phyloP scores from a whole-genome alignment of 2,797 vertebrate genomes.

The Poecilia gillii region DNA sequence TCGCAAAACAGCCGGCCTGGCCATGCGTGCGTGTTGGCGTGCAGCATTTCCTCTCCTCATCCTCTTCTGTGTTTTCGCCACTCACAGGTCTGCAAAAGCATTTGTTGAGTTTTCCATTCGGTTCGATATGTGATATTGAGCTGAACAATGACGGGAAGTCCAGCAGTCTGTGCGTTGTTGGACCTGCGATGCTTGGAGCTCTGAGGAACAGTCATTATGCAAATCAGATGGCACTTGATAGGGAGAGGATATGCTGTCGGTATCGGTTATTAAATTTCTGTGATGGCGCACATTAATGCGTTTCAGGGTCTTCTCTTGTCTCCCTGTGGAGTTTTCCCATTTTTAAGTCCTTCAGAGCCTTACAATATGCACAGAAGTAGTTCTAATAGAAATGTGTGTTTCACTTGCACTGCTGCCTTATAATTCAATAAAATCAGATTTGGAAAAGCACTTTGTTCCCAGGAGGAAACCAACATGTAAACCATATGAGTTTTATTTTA shows the following conservation, averaged over 20 bases:
- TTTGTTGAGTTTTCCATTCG: conserved; percentile 31
- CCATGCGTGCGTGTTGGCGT: background rate
- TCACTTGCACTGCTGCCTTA: background rate
- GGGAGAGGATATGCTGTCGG: background rate
- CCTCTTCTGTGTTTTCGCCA: background rate
- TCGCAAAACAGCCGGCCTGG: background rate
- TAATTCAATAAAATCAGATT: background rate
- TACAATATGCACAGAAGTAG: conserved; percentile 1
- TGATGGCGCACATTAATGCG: background rate
- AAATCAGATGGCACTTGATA: background rate
- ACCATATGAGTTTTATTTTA: background rate
- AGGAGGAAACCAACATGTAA: background rate
- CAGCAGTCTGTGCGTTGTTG: background rate
- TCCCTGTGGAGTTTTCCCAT: background rate
- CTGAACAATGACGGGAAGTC: conserved; percentile 2
- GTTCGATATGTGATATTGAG: background rate
- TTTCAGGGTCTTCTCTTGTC: background rate
- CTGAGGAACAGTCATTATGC: conserved; percentile 11
- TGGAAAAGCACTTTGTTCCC: background rate
- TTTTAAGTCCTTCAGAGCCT: background rate
- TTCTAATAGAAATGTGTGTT: background rate
- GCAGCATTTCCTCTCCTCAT: background rate
- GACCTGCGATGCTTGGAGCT: background rate
- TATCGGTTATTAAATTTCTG: background rate
- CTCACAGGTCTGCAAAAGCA: background rate